phyloP scores from a whole-genome alignment of 2,888 invertebrate genomes.

The Hyposoter dolosus region DNA sequence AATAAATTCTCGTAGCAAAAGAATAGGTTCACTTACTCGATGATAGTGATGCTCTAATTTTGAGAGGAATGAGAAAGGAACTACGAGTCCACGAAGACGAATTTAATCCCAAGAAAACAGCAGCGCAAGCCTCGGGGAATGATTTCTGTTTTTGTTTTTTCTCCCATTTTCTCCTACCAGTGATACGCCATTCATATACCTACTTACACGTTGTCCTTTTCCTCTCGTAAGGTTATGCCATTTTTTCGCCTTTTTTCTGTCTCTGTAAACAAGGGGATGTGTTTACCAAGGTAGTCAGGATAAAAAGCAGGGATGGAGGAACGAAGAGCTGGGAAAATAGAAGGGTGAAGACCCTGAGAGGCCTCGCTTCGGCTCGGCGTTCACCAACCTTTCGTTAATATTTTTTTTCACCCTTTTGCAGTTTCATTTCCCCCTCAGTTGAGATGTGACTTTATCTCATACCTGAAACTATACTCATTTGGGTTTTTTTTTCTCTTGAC shows the following conservation, averaged over 20 bases:
- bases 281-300: constrained; percentile 23
- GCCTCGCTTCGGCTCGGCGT: background rate
- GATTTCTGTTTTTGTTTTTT: background rate
- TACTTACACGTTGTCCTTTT: constrained; percentile 6
- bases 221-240: background rate
- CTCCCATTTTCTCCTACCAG: constrained; percentile 3
- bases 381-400: constrained; percentile 19
- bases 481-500: background rate
- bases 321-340: constrained; percentile 7
- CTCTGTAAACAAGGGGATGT: constrained; percentile 30
- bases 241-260: constrained; percentile 1
- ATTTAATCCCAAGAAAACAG: constrained; percentile 10
- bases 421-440: constrained; percentile 1
- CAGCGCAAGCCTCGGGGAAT: background rate
- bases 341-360: constrained; percentile 1
- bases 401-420: constrained; percentile 4
- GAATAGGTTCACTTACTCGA: background rate
- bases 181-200: constrained; percentile 29
- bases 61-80: background rate
- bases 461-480: background rate
- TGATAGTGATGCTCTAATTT: background rate
- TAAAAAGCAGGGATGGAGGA: background rate
- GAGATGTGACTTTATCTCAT: constrained; percentile 15
- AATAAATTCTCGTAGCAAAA: background rate
- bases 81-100: background rate